Conservation (phyloP, 2,888 invertebrate genomes). For the Rhamnusium bicolor region DNA sequence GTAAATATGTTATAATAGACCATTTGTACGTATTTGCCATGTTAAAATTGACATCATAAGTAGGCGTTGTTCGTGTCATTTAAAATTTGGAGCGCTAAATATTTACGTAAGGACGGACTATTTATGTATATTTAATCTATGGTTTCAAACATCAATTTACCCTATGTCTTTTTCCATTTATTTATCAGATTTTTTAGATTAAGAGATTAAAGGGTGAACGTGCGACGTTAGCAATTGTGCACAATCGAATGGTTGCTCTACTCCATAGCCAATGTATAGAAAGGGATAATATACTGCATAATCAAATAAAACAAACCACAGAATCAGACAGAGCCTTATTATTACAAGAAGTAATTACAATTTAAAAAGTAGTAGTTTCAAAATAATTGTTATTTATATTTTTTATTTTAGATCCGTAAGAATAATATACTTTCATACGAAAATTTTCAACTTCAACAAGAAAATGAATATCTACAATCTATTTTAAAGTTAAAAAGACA, state of each 20-base stretch:
- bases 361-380: not conserved
- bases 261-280: conserved; percentile 64
- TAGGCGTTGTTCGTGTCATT: too few relatives aligned
- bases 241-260: conserved; percentile 63
- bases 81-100: too few relatives aligned
- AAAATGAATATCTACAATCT: conserved; percentile 55
- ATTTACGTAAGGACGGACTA: too few relatives aligned
- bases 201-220: conserved; percentile 60
- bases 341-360: conserved; percentile 55
- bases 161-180: not conserved
- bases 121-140: too few relatives aligned
- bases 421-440: conserved; percentile 58
- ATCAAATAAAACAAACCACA: conserved; percentile 55
- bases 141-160: too few relatives aligned
- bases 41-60: too few relatives aligned
- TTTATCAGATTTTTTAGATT: conserved; percentile 51
- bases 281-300: conserved; percentile 58
- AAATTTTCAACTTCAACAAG: conserved; percentile 59
- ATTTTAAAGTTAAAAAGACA: conserved; percentile 31
- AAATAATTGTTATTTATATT: conserved; percentile 1
- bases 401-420: conserved; percentile 57
- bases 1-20: too few relatives aligned
- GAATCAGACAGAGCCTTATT: conserved; percentile 60
- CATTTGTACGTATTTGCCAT: too few relatives aligned
- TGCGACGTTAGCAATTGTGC: conserved; percentile 62